These are phyloP conservation scores for Meta bourneti DNA, from an alignment of 2,888 invertebrate genomes.

Conservation along the genomic window DNA sequence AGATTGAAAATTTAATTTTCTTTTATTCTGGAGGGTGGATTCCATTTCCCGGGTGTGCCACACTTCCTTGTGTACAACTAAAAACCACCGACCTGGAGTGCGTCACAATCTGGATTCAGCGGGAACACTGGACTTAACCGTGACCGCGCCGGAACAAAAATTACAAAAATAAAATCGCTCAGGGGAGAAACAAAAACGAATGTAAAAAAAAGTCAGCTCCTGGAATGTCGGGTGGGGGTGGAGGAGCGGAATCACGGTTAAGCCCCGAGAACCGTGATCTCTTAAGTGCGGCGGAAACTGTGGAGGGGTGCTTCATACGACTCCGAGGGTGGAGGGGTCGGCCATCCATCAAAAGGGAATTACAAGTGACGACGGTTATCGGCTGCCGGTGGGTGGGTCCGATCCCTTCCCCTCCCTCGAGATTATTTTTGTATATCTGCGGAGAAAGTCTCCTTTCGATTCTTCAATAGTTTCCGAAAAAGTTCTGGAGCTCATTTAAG, in stretches of 20 bases:
- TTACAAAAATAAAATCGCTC: background rate
- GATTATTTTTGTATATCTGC: background rate
- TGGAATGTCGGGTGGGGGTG: background rate
- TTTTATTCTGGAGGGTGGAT: too few species aligned
- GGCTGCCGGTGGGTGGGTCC: constrained; percentile 10
- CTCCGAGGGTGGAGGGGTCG: background rate
- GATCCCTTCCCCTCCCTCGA: background rate
- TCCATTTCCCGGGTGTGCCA: too few species aligned
- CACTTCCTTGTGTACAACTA: too few species aligned
- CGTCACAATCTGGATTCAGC: background rate
- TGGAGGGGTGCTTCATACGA: background rate
- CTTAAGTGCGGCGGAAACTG: constrained; percentile 58
- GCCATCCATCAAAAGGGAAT: constrained; percentile 74
- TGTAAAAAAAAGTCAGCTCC: background rate
- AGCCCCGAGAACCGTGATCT: constrained; percentile 66
- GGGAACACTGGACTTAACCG: background rate
- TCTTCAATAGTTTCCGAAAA: background rate
- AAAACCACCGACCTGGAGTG: too few species aligned
- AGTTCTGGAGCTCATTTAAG: background rate
- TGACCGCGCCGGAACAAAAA: background rate
- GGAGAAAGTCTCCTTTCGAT: background rate
- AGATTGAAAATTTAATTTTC: too few species aligned
- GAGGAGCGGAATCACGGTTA: constrained; percentile 63
- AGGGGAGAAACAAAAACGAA: background rate
- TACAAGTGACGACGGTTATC: constrained; percentile 73